Evolutionary conservation across 2,888 invertebrate species (phyloP).

Genomic region (Brachyptera putata): DNA sequence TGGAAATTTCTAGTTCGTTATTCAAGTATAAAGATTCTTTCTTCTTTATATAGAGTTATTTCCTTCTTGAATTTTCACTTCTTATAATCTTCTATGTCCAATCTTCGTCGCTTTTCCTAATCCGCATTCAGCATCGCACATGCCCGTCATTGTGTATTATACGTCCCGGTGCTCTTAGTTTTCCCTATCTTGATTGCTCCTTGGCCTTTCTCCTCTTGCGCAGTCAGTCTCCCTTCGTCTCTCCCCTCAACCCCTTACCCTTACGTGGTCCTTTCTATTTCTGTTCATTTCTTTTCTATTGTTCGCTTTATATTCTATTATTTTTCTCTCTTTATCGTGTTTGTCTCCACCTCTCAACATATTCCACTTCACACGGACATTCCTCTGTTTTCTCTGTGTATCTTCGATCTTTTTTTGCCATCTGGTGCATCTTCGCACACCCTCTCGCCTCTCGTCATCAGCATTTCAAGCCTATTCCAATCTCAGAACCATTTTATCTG

Average conservation of each 20-base stretch:
- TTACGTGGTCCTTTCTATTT: slow-evolving; percentile 20
- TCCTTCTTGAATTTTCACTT: slow-evolving; percentile 15
- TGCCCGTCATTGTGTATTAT: neutral
- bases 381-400: neutral
- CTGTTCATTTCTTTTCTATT: slow-evolving; percentile 18
- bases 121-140: slow-evolving; percentile 12
- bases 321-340: slow-evolving; percentile 19
- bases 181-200: slow-evolving; percentile 16
- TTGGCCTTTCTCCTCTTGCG: neutral
- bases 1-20: slow-evolving; percentile 21
- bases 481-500: slow-evolving; percentile 23
- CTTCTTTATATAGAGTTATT: neutral
- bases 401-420: neutral
- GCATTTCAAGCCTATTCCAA: slow-evolving; percentile 21
- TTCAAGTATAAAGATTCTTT: slow-evolving; percentile 12
- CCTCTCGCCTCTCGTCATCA: slow-evolving; percentile 10
- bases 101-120: slow-evolving; percentile 24
- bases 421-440: neutral
- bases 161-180: neutral
- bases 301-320: slow-evolving; percentile 22
- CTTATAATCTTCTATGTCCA: slow-evolving; percentile 27
- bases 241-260: no score
- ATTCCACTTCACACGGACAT: slow-evolving; percentile 7
- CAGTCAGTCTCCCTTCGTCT: slow-evolving; percentile 4
- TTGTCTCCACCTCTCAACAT: slow-evolving; percentile 2